Conservation (phyloP, 1,140 invertebrate species). For the Calycopis cecrops region DNA sequence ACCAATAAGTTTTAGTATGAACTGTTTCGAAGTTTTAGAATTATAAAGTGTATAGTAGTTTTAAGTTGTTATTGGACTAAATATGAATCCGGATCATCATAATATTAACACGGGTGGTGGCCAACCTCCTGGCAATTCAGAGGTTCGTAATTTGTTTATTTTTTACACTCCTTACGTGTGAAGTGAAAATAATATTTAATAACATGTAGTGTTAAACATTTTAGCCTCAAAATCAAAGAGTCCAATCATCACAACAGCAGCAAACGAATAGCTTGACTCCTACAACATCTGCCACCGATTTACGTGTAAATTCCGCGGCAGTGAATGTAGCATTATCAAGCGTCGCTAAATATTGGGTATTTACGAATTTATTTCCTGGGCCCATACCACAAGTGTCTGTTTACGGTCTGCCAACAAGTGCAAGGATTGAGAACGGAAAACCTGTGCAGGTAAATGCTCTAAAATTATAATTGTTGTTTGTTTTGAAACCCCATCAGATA, state of each 20-base stretch:
- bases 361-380: slow-evolving; percentile 79
- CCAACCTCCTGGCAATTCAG: slow-evolving; percentile 69
- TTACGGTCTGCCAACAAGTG: slow-evolving; percentile 74
- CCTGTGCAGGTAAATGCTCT: slow-evolving; percentile 69
- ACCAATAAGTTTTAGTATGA: slow-evolving; percentile 66
- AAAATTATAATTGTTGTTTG: slow-evolving; percentile 10
- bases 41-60: slow-evolving; percentile 20
- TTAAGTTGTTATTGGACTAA: slow-evolving; percentile 38
- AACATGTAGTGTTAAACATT: slow-evolving; percentile 28
- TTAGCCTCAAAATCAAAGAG: slow-evolving; percentile 56
- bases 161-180: slow-evolving; percentile 19
- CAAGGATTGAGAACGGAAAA: slow-evolving; percentile 76
- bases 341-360: slow-evolving; percentile 81
- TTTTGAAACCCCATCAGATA: background rate
- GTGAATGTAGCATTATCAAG: slow-evolving; percentile 78
- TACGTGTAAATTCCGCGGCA: slow-evolving; percentile 77
- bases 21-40: slow-evolving; percentile 60
- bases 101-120: slow-evolving; percentile 74
- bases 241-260: slow-evolving; percentile 45
- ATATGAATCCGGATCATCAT: slow-evolving; percentile 76
- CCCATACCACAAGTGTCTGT: slow-evolving; percentile 79
- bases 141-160: slow-evolving; percentile 64
- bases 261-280: slow-evolving; percentile 52
- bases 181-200: background rate
- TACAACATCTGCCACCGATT: slow-evolving; percentile 75